Base-by-base conservation (phyloP, 2,888 invertebrate genomes). In the Lasioglossum malachurum region DNA sequence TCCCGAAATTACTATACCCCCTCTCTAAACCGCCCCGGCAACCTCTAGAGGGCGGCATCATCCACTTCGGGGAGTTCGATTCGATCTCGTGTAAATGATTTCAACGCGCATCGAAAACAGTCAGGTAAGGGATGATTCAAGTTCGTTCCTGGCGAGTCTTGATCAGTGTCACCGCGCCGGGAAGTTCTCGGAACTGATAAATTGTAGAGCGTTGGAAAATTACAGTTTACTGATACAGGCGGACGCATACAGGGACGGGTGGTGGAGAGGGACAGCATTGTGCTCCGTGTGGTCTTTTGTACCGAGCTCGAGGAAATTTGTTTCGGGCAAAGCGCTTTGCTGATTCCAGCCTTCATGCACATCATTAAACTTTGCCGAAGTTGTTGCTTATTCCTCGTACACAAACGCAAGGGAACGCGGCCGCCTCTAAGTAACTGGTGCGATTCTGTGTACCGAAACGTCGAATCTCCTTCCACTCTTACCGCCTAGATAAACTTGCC, bases 311-410 rank as follows among this genome's bases (percentile, higher is more conserved):
- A 31, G 35, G 74, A 78, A 87, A 87, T 85, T 78, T 74, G 81
- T 76, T 79, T 82, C 49, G 60, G 27, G 72, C 49, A 44, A 76
- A 72, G n/a, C 75, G 75, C 78, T 77, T 53, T 72, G 72, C 60
- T 79, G 83, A 88, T 83, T 84, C 72, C 83, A 82, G 75, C 80
- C 81, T 84, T 83, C 80, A 16, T 74, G 81, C 82, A 75, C 78
- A 85, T 88, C 84, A 88, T 88, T 88, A 86, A 90, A 87, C 84
- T 88, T 90, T 78, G 41, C 31, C 38, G 44, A 80, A 88, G 87
- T 83, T 83, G 81, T 74, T 78, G 81, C 75, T 82, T 79, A 79
- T 82, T 84, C 67, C 49, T 19, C 57, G 31, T 53, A 38, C 35
- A 73, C 64, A 31, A 64, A 64, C 14, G 53, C 44, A 41, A 35